phyloP scores from a whole-genome alignment of 2,113 vertebrate species.

The Dendropsophus ebraccatus region DNA sequence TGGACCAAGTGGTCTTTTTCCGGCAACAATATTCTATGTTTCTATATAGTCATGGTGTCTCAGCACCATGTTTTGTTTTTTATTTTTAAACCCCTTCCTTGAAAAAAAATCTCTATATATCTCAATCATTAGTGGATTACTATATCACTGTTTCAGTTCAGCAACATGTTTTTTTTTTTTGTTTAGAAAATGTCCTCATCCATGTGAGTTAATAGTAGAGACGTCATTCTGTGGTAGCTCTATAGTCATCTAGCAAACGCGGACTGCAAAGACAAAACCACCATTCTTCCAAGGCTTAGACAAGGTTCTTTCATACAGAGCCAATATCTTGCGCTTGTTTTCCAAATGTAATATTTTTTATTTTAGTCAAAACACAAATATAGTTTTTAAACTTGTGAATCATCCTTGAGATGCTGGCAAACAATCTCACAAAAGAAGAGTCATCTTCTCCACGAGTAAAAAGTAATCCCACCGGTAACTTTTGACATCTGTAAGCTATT shows the following conservation, averaged over 20 bases:
- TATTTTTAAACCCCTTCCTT: too few relatives aligned
- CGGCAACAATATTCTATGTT: too few relatives aligned
- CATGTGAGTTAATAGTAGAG: not conserved
- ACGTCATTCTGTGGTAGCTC: not conserved
- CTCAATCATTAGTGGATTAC: not conserved
- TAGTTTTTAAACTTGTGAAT: not conserved
- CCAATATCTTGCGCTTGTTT: not conserved
- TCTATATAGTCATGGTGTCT: too few relatives aligned
- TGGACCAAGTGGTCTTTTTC: too few relatives aligned
- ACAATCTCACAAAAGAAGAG: not conserved
- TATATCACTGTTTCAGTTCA: not conserved
- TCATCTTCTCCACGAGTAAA: not conserved
- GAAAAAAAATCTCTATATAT: too few relatives aligned
- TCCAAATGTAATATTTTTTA: not conserved
- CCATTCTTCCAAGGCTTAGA: not conserved
- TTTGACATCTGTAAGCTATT: constrained; percentile 8
- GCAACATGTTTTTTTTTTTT: not conserved
- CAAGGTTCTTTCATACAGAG: not conserved
- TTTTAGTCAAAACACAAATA: not conserved
- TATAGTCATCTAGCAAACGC: not conserved
- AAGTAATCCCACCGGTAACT: not conserved
- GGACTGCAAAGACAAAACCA: not conserved
- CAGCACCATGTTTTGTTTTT: not conserved
- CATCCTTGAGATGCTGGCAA: not conserved
- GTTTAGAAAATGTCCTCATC: not conserved